These are phyloP conservation scores for Polyommatus icarus DNA, from an alignment of 2,888 invertebrate genomes.

Conservation along the genomic window DNA sequence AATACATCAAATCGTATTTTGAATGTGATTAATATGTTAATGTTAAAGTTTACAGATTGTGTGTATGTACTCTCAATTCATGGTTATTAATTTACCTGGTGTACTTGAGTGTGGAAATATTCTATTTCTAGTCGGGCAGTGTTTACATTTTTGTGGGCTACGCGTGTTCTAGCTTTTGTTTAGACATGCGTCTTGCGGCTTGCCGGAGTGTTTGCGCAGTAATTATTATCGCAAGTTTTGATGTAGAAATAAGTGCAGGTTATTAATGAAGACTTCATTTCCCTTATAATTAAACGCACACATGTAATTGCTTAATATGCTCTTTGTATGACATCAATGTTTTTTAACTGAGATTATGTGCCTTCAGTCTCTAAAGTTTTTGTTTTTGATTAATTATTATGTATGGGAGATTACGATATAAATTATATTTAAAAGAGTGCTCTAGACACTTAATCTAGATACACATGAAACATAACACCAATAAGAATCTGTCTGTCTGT, in stretches of 20 bases:
- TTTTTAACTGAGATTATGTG: too few relatives aligned
- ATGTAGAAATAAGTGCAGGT: not conserved
- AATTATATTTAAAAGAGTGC: too few relatives aligned
- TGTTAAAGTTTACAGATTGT: too few relatives aligned
- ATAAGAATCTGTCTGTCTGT: too few relatives aligned
- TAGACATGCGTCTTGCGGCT: conserved; percentile 57
- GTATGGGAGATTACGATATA: too few relatives aligned
- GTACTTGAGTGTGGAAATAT: conserved; percentile 29
- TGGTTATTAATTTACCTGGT: conserved; percentile 15
- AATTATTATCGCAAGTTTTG: not conserved
- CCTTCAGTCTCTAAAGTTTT: too few relatives aligned
- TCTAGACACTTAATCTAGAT: too few relatives aligned
- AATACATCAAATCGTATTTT: too few relatives aligned
- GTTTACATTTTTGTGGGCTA: conserved; percentile 49
- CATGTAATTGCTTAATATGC: not conserved
- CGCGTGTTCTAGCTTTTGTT: conserved; percentile 62
- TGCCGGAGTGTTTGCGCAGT: conserved; percentile 43
- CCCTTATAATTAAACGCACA: not conserved
- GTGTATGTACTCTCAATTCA: not conserved
- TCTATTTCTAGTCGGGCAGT: conserved; percentile 34
- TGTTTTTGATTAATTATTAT: not conserved
- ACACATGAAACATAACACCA: too few relatives aligned
- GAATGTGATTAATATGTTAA: too few relatives aligned
- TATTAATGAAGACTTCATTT: not conserved
- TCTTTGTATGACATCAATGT: too few relatives aligned